Percentiles rank a stretch among this genome's conserved stretches.
These are phyloP conservation scores for Pandemis heparana DNA, from an alignment of 2,888 invertebrate genomes.

Conservation along the genomic window DNA sequence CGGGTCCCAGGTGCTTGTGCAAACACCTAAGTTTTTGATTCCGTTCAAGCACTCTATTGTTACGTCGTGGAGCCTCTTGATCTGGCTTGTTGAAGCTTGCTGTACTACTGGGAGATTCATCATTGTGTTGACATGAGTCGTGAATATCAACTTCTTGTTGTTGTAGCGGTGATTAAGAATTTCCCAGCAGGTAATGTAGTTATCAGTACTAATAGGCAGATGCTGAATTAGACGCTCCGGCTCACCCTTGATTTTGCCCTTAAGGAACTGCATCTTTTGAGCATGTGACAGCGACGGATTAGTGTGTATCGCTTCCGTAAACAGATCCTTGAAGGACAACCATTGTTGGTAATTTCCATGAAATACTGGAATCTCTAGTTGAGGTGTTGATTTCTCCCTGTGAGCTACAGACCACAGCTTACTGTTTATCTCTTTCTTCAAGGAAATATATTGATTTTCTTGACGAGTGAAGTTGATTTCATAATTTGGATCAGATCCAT, in stretches of 20 bases:
- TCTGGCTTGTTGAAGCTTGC: conserved; percentile 34
- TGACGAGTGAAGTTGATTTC: background rate
- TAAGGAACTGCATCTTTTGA: background rate
- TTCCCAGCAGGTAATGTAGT: conserved; percentile 47
- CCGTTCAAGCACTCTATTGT: conserved; percentile 45
- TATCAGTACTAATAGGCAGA: conserved; percentile 42
- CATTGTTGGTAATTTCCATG: conserved; percentile 40
- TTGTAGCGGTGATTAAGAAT: conserved; percentile 47
- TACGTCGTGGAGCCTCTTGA: conserved; percentile 46
- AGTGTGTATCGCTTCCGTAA: conserved; percentile 1
- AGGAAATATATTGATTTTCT: background rate
- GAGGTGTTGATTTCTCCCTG: background rate
- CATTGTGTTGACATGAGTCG: conserved; percentile 43
- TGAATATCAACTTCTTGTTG: conserved; percentile 44
- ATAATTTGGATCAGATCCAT: background rate
- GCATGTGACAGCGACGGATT: background rate
- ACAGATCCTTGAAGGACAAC: conserved; percentile 46
- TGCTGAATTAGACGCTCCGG: conserved; percentile 41
- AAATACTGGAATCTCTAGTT: background rate
- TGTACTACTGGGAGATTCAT: conserved; percentile 43
- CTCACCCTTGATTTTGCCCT: conserved; percentile 43
- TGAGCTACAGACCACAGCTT: background rate
- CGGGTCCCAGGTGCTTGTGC: conserved; percentile 46
- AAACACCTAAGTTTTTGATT: conserved; percentile 46
- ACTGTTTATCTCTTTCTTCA: conserved; percentile 1